Percentiles rank a stretch among this genome's conserved stretches.
Conservation (phyloP, 1,140 invertebrate genomes). For the Drosophila arawakana region DNA sequence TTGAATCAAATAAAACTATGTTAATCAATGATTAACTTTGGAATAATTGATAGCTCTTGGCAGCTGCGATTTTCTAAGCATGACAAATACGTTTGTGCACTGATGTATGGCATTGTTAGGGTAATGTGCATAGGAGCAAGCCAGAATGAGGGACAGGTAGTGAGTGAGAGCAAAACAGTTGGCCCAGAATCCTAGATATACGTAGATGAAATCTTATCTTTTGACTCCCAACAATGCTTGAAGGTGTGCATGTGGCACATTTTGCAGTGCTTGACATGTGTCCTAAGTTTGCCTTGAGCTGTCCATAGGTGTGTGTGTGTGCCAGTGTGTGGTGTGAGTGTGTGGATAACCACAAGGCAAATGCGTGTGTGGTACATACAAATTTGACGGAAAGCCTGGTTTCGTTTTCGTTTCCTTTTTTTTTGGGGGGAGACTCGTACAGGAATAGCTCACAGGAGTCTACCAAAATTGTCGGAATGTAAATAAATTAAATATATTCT, state of each 20-base stretch:
- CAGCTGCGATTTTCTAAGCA: no score
- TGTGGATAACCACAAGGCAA: constrained; percentile 32
- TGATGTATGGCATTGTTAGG: not conserved
- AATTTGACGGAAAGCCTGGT: constrained; percentile 28
- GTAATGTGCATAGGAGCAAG: no score
- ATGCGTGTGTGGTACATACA: constrained; percentile 38
- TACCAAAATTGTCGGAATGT: no score
- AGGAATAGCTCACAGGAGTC: no score
- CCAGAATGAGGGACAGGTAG: not conserved
- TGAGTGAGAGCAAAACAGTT: not conserved
- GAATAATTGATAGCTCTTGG: no score
- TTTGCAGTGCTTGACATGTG: constrained; percentile 21
- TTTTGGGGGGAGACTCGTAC: not conserved
- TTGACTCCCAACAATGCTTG: constrained; percentile 6
- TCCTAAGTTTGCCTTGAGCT: constrained; percentile 32
- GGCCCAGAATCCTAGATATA: constrained; percentile 26
- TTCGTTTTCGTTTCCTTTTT: not conserved
- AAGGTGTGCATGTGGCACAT: constrained; percentile 16
- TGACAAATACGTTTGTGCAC: not conserved
- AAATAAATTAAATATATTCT: no score
- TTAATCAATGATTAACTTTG: no score
- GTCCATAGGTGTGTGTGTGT: constrained; percentile 18
- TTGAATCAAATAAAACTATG: no score
- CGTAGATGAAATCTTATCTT: constrained; percentile 22
- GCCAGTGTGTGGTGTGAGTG: constrained; percentile 7